phyloP scores from a whole-genome alignment of 1,140 invertebrate species.

The Cotesia chilonis region DNA sequence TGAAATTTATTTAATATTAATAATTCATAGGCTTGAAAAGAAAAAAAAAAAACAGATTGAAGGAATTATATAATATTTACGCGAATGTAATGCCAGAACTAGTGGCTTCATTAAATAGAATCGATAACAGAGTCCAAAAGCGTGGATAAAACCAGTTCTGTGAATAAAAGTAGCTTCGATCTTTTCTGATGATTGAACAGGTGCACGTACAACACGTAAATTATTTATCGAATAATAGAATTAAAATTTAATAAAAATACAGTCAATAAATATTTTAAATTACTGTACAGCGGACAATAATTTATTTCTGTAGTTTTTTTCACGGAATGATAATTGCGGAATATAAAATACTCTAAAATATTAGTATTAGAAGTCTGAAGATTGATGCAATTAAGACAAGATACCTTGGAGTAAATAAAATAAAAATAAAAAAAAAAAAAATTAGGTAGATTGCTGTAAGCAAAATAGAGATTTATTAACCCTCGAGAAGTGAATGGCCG shows the following conservation, averaged over 20 bases:
- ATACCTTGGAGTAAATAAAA: conserved; percentile 15
- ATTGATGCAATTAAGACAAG: conserved; percentile 2
- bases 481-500: conserved; percentile 13
- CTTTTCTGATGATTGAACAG: conserved; percentile 5
- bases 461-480: conserved; percentile 17
- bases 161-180: conserved; percentile 8
- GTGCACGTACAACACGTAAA: background rate
- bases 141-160: background rate
- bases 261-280: background rate
- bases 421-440: background rate
- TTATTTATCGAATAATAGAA: background rate
- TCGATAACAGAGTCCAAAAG: conserved; percentile 14
- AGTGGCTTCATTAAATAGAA: conserved; percentile 13
- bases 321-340: background rate
- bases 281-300: background rate
- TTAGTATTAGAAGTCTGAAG: background rate
- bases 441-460: conserved; percentile 7
- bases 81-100: conserved; percentile 1
- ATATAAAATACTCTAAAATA: background rate
- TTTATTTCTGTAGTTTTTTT: no score
- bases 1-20: no score
- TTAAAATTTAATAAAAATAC: background rate
- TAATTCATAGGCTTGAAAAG: background rate
- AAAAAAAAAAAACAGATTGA: background rate
- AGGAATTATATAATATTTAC: no score